Evolutionary conservation across 2,888 invertebrate genomes (phyloP).

Genomic region (Cremastinae sp.): DNA sequence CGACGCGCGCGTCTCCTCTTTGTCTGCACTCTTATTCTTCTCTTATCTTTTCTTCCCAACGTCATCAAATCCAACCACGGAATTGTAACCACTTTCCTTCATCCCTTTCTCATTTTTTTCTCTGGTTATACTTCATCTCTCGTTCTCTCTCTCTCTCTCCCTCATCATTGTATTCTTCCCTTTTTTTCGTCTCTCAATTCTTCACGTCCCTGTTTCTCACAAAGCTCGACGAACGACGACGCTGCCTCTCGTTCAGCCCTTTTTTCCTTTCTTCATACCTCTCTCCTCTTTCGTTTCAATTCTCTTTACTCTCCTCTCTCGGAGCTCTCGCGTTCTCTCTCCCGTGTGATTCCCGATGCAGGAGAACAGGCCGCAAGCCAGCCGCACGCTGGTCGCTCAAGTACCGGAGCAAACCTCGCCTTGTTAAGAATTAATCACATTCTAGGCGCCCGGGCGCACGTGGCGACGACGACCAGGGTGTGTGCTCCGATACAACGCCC

Average conservation of each 20-base stretch:
- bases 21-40: conserved; percentile 14
- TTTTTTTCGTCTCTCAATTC: conserved; percentile 43
- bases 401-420: conserved; percentile 68
- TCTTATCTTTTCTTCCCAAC: conserved; percentile 41
- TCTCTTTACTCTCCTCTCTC: conserved; percentile 16
- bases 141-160: conserved; percentile 15
- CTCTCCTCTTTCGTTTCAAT: conserved; percentile 29
- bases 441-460: conserved; percentile 64
- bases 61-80: conserved; percentile 39
- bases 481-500: conserved; percentile 39
- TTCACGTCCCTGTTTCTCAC: conserved; percentile 40
- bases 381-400: conserved; percentile 67
- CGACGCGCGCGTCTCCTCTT: neutral
- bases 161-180: conserved; percentile 33
- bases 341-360: conserved; percentile 45
- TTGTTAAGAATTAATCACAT: conserved; percentile 74
- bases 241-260: conserved; percentile 23
- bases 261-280: conserved; percentile 32
- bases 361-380: conserved; percentile 58
- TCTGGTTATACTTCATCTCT: conserved; percentile 5
- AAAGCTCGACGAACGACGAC: conserved; percentile 40
- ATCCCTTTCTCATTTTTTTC: conserved; percentile 12
- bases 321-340: conserved; percentile 23
- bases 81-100: conserved; percentile 36
- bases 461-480: conserved; percentile 39